phyloP scores from a whole-genome alignment of 2,888 invertebrate species.

The Matsumyia berberina region DNA sequence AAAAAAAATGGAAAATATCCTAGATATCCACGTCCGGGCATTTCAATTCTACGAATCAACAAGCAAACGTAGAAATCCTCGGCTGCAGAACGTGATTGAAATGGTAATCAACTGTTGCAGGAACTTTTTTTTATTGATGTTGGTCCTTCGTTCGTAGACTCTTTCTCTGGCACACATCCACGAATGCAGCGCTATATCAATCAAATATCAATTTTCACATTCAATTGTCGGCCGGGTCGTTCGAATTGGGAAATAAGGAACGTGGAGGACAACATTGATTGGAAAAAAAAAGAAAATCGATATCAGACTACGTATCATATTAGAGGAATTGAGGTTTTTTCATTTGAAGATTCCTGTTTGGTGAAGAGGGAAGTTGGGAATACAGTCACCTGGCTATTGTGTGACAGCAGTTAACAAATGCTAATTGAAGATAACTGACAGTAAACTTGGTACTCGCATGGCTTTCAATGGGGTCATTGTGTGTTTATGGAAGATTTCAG shows the following conservation, averaged over 20 bases:
- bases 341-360: slow-evolving; percentile 4
- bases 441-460: no score
- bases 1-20: slow-evolving; percentile 20
- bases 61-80: slow-evolving; percentile 65
- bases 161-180: slow-evolving; percentile 30
- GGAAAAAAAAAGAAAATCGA: slow-evolving; percentile 30
- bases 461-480: no score
- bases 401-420: no score
- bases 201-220: slow-evolving; percentile 75
- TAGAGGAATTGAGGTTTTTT: no score
- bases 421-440: no score
- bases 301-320: slow-evolving; percentile 8
- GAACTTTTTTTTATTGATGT: slow-evolving; percentile 13
- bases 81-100: slow-evolving; percentile 67
- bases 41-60: slow-evolving; percentile 74
- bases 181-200: slow-evolving; percentile 63
- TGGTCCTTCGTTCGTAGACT: slow-evolving; percentile 4
- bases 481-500: no score
- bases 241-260: slow-evolving; percentile 26
- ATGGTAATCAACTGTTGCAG: slow-evolving; percentile 71
- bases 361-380: no score
- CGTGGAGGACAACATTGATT: slow-evolving; percentile 18
- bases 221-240: slow-evolving; percentile 59
- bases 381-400: no score
- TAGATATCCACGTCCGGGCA: slow-evolving; percentile 55